These are phyloP conservation scores for Aphelinus atriplicis DNA, from an alignment of 1,140 invertebrate genomes.

Conservation along the genomic window DNA sequence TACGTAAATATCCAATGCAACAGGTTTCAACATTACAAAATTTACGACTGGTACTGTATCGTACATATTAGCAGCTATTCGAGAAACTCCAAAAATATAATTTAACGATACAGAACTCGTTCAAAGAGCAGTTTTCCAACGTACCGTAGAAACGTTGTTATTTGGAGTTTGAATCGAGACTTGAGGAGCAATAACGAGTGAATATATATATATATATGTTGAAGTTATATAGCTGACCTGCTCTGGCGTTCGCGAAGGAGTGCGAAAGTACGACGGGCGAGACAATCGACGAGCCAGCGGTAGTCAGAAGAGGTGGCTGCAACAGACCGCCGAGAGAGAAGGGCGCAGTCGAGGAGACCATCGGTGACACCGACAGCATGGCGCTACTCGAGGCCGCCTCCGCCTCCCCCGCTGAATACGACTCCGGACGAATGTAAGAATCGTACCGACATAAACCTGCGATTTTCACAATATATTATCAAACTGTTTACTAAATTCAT, in stretches of 20 bases:
- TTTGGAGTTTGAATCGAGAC: no score
- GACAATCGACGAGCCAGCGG: constrained; percentile 8
- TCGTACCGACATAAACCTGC: constrained; percentile 2
- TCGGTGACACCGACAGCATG: constrained; percentile 22
- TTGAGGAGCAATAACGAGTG: no score
- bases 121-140: no score
- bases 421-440: background rate
- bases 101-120: no score
- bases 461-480: background rate
- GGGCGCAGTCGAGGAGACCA: constrained; percentile 9
- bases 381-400: background rate
- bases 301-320: constrained; percentile 25
- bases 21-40: no score
- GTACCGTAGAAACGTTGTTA: no score
- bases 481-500: background rate
- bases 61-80: no score
- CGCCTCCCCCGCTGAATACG: constrained; percentile 1
- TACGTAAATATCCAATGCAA: no score
- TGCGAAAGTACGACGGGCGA: constrained; percentile 12
- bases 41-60: no score
- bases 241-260: constrained; percentile 11
- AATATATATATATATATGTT: no score
- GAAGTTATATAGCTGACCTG: constrained; percentile 55
- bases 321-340: constrained; percentile 21
- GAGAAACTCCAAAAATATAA: no score